phyloP scores from a whole-genome alignment of 2,113 vertebrate genomes.

The Cephalopterus ornatus region DNA sequence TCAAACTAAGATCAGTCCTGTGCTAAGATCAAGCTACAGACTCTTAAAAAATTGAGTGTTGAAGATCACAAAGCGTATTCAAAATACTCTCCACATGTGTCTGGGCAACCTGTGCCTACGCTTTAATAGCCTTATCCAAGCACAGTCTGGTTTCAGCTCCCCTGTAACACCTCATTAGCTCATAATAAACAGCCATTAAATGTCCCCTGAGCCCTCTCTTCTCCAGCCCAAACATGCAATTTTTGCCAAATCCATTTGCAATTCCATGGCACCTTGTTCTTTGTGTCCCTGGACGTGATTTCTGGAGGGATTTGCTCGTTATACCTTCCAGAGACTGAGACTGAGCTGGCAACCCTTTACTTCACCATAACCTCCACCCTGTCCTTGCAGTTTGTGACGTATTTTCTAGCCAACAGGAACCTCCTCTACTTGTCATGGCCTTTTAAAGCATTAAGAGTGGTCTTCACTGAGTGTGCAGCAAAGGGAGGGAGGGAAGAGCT shows the following conservation, averaged over 20 bases:
- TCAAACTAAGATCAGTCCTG: neutral
- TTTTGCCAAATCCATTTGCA: neutral
- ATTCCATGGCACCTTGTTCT: neutral
- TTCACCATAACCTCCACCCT: rapidly evolving
- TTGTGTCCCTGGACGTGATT: neutral
- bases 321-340: neutral
- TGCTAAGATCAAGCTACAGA: neutral
- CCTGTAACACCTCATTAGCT: neutral
- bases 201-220: neutral
- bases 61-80: neutral
- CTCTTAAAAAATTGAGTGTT: neutral
- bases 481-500: neutral
- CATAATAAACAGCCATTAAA: neutral
- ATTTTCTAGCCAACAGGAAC: neutral
- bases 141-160: neutral
- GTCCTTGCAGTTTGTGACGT: neutral
- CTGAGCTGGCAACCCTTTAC: neutral
- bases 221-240: neutral
- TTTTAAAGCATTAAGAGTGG: neutral
- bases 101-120: neutral
- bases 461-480: neutral
- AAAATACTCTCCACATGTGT: neutral
- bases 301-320: neutral
- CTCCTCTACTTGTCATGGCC: rapidly evolving
- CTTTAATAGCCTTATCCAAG: neutral